Conservation (phyloP, 1,140 invertebrate species). For the Lepidotrigona ventralis region DNA sequence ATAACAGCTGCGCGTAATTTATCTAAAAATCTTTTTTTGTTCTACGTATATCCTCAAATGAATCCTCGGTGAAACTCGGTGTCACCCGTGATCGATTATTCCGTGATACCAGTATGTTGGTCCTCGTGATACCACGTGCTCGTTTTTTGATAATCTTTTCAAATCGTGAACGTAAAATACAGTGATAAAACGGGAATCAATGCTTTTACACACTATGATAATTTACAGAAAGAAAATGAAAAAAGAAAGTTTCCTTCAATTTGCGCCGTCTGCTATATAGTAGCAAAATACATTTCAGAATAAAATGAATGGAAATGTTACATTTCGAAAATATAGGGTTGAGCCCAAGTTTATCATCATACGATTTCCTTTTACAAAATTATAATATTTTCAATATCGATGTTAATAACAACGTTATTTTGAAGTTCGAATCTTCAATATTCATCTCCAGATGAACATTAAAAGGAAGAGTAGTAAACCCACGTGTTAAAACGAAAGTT, state of each 20-base stretch:
- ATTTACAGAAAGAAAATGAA: too few relatives aligned
- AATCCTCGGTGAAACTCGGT: background rate
- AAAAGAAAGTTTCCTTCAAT: too few relatives aligned
- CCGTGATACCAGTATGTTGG: background rate
- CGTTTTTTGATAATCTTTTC: background rate
- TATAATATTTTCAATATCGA: too few relatives aligned
- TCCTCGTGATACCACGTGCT: background rate
- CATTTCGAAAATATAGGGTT: too few relatives aligned
- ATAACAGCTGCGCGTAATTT: slow-evolving; percentile 26
- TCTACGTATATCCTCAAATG: background rate
- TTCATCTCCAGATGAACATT: background rate
- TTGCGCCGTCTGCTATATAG: too few relatives aligned
- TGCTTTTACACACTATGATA: too few relatives aligned
- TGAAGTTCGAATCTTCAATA: background rate
- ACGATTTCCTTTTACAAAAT: too few relatives aligned
- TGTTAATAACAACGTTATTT: background rate
- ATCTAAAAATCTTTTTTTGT: slow-evolving; percentile 13
- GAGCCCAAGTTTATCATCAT: too few relatives aligned
- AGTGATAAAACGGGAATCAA: background rate
- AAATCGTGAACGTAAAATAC: background rate
- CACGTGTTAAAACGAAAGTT: background rate
- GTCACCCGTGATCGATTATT: slow-evolving; percentile 17
- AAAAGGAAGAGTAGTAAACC: background rate
- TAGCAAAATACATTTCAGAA: too few relatives aligned
- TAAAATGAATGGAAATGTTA: too few relatives aligned